Evolutionary conservation across 2,888 invertebrate species (phyloP).

Genomic region (Andrena minutula): DNA sequence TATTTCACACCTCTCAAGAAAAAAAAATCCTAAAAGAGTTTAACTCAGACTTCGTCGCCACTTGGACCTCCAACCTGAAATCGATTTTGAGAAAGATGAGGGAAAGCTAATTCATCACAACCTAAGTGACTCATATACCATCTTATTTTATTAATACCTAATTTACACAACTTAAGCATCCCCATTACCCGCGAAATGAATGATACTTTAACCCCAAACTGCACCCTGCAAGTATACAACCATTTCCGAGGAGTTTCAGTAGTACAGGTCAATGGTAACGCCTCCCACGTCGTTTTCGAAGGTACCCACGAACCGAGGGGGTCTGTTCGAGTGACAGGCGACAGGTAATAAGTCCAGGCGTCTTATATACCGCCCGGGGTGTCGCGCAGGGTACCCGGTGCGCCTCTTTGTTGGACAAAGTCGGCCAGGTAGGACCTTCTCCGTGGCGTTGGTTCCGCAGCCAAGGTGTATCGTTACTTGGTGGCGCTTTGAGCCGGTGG

Average conservation of each 20-base stretch:
- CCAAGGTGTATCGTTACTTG: slow-evolving; percentile 83
- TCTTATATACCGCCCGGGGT: slow-evolving; percentile 65
- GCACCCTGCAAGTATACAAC: background rate
- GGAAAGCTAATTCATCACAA: no score
- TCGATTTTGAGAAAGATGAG: no score
- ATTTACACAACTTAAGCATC: background rate
- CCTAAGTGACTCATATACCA: no score
- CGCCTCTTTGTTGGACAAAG: slow-evolving; percentile 78
- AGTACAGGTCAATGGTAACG: slow-evolving; percentile 1
- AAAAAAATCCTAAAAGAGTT: no score
- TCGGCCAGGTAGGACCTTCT: slow-evolving; percentile 73
- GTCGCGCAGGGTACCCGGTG: slow-evolving; percentile 56
- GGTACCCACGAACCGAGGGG: background rate
- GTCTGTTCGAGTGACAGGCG: background rate
- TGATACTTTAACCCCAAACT: background rate
- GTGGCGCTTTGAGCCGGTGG: slow-evolving; percentile 79
- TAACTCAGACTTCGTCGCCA: no score
- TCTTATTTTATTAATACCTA: no score
- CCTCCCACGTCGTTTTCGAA: background rate
- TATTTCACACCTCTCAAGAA: no score
- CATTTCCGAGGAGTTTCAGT: background rate
- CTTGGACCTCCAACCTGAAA: no score
- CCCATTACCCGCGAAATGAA: no score
- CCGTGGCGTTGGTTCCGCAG: slow-evolving; percentile 63
- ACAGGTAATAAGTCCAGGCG: slow-evolving; percentile 56